Conservation (phyloP, 2,888 invertebrate species). For the Arctia plantaginis region DNA sequence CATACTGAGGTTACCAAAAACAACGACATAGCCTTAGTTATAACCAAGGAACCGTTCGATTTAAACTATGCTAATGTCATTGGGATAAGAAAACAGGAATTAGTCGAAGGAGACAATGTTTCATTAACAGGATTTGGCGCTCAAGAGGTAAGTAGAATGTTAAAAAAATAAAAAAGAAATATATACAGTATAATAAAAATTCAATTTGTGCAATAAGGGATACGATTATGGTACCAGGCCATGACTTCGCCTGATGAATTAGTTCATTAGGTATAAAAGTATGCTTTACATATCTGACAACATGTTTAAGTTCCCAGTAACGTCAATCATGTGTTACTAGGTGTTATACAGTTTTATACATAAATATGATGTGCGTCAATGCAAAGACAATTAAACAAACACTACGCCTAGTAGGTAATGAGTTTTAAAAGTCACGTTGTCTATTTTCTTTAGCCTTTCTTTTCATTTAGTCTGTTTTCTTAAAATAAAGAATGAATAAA, state of each 20-base stretch:
- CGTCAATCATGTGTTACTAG: neutral
- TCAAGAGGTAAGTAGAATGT: slow-evolving; percentile 55
- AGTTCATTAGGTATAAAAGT: neutral
- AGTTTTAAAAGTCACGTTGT: neutral
- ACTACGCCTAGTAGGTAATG: neutral
- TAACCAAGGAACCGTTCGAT: slow-evolving; percentile 64
- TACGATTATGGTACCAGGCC: neutral
- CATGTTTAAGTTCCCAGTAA: neutral
- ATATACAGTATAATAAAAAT: neutral
- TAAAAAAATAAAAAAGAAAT: neutral
- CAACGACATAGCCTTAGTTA: slow-evolving; percentile 76
- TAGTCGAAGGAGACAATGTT: slow-evolving; percentile 68
- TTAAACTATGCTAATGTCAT: slow-evolving; percentile 57
- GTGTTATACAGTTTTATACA: neutral
- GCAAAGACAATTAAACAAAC: neutral
- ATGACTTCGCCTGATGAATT: neutral
- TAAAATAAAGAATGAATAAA: neutral
- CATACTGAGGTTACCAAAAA: slow-evolving; percentile 54
- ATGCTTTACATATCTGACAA: neutral
- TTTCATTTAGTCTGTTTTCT: neutral
- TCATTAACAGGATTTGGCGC: slow-evolving; percentile 77
- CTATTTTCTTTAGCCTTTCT: neutral
- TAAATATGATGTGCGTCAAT: neutral
- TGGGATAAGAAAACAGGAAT: slow-evolving; percentile 50
- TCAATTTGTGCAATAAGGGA: neutral